Percentiles rank a stretch among this genome's conserved stretches.
Conservation (phyloP, 2,797 vertebrate species). For the Helostoma temminkii region DNA sequence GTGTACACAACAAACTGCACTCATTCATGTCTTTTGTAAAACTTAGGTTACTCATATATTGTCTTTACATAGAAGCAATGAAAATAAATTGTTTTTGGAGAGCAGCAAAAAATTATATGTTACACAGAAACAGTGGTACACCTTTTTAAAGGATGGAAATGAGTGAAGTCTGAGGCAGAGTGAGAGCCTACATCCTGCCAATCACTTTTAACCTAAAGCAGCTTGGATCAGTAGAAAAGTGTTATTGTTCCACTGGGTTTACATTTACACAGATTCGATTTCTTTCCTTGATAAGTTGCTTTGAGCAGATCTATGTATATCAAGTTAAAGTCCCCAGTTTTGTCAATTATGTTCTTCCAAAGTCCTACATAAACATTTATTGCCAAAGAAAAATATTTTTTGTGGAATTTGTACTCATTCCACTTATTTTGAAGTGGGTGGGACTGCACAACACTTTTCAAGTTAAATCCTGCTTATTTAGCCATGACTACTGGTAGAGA, state of each 20-base stretch:
- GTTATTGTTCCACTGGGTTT: not conserved
- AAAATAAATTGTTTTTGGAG: not conserved
- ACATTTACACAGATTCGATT: not conserved
- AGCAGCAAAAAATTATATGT: not conserved
- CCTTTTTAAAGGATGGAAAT: not conserved
- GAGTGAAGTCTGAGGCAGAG: not conserved
- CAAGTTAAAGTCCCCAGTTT: not conserved
- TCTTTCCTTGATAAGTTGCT: not conserved
- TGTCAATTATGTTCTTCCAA: not conserved
- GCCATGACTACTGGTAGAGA: not conserved
- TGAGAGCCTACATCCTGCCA: not conserved
- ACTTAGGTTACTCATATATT: not conserved
- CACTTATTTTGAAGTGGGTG: not conserved
- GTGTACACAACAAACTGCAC: not conserved
- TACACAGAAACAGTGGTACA: not conserved
- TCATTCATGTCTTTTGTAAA: not conserved
- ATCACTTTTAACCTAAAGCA: not conserved
- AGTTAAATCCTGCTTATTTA: not conserved
- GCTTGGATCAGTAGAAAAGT: no score
- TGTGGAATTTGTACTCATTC: not conserved
- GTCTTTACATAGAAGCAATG: not conserved
- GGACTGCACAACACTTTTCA: not conserved
- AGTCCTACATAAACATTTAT: not conserved
- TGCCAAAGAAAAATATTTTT: not conserved
- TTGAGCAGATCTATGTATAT: not conserved